These are phyloP conservation scores for Heliornis fulica DNA, from an alignment of 2,113 vertebrate genomes.

Conservation along the genomic window DNA sequence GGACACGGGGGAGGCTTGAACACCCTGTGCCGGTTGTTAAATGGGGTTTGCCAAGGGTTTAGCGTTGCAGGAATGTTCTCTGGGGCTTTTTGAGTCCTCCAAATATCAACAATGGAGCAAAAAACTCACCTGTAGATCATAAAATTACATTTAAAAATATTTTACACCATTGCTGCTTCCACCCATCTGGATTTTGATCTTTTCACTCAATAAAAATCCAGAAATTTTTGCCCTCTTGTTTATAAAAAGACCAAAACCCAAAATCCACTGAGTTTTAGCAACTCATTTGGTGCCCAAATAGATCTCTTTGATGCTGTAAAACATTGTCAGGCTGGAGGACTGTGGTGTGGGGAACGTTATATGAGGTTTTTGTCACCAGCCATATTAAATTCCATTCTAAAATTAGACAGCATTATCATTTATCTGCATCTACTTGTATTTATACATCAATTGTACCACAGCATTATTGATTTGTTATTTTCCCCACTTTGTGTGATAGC, in stretches of 20 bases:
- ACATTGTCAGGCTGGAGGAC: neutral
- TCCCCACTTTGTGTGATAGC: neutral
- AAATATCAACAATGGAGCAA: neutral
- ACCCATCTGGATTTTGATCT: neutral
- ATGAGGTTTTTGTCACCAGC: neutral
- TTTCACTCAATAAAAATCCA: neutral
- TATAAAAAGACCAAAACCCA: neutral
- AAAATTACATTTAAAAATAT: neutral
- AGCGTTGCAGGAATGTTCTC: neutral
- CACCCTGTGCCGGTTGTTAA: neutral
- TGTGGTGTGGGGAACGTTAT: neutral
- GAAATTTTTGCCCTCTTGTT: neutral
- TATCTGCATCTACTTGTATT: neutral
- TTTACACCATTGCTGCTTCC: neutral
- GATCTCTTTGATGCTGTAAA: neutral
- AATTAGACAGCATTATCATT: neutral
- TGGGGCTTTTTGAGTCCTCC: neutral
- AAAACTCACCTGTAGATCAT: neutral
- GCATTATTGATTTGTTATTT: neutral
- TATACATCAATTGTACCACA: neutral
- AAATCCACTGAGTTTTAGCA: neutral
- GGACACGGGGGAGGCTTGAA: neutral
- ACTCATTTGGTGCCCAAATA: accelerated
- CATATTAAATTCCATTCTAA: neutral
- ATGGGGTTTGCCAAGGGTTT: neutral